Base-by-base conservation (phyloP, 2,888 invertebrate genomes). In the Dinocampus coccinellae region DNA sequence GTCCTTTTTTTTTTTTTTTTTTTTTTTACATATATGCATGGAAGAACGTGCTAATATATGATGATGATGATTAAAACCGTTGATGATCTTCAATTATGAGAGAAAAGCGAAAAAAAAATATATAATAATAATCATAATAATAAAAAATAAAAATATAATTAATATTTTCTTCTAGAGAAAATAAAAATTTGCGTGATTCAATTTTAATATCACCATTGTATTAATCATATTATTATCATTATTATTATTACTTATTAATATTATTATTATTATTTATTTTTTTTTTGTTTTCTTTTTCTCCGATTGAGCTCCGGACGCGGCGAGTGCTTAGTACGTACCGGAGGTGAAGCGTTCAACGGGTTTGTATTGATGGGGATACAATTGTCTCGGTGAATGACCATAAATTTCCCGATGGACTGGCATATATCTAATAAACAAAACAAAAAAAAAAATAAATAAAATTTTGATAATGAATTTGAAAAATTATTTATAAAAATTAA, bases 321-420 rank as follows among this genome's bases (percentile, higher is more conserved):
- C 66, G 67, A 53, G 69, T 68, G 73, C 69, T 66, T 84, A 88
- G 86, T 89, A 94, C 95, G 93, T 91, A 95, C 95, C 93, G 91
- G 95, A 93, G 92, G 94, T 92, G 92, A 93, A 93, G 90, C 92
- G 91, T 86, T 93, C 93, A 88, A 93, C 90, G 79, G 88, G 86
- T 87, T 92, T 91, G 91, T 94, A 95, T 91, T 95, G 94, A 91
- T 94, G 95, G 84, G 95, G 92, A 88, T 94, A 95, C 91, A 96
- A 93, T 87, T 93, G 90, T 89, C 95, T 92, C 82, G 96, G 96
- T 81, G 95, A 94, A 89, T 96, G 95, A 78, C 96, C 96, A 90
- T 96, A 96, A 85, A 92, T 93, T 88, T 96, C 95, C 86, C 96
- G 93, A 90, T 95, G 95, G 83, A 96, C 93, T 81, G 96, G 96